Evolutionary conservation across 2,888 invertebrate species (phyloP).

Genomic region (Machimus atricapillus): DNA sequence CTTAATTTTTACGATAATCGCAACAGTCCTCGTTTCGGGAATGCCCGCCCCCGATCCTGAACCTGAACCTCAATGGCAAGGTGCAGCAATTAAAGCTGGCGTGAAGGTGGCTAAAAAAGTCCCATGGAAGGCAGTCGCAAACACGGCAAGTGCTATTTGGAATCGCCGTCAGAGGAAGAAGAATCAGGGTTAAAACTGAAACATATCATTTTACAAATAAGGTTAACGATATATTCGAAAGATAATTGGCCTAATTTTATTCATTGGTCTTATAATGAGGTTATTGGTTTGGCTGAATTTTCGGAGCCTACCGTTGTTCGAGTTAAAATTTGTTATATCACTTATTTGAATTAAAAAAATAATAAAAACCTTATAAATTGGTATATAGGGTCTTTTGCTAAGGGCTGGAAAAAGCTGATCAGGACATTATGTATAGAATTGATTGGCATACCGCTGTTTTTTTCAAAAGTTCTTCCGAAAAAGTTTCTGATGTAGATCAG

Average conservation of each 20-base stretch:
- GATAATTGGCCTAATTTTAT: neutral
- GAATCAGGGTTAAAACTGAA: neutral
- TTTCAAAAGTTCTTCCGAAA: too few relatives aligned
- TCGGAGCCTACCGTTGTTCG: too few relatives aligned
- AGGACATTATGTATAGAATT: too few relatives aligned
- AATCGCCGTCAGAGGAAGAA: neutral
- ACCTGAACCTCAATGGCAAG: neutral
- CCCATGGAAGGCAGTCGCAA: neutral
- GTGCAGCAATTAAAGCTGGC: neutral
- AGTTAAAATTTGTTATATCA: too few relatives aligned
- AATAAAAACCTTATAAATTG: too few relatives aligned
- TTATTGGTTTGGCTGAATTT: neutral
- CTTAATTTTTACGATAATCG: neutral
- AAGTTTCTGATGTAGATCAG: too few relatives aligned
- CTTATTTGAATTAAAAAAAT: too few relatives aligned
- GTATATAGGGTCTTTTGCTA: too few relatives aligned
- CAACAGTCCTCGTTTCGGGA: neutral
- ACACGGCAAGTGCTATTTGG: neutral
- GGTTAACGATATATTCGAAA: neutral
- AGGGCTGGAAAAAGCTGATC: too few relatives aligned
- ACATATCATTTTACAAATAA: neutral
- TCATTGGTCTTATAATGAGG: neutral
- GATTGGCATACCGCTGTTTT: too few relatives aligned
- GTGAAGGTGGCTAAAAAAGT: neutral
- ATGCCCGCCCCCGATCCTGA: neutral